Evolutionary conservation across 2,113 vertebrate species (phyloP).

Genomic region (Narcine bancroftii): DNA sequence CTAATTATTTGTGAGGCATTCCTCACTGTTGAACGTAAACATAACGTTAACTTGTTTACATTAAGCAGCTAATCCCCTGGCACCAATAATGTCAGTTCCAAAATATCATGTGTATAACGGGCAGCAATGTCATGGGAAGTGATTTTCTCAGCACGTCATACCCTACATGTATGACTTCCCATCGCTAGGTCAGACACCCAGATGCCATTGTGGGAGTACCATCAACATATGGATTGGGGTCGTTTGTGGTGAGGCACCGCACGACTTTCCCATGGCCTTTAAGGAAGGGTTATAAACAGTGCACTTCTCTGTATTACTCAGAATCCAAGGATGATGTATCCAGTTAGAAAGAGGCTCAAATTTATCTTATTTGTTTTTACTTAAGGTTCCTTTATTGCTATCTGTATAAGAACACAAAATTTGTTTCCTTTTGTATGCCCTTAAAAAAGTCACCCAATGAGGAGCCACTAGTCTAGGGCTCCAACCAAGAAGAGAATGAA

Average conservation of each 20-base stretch:
- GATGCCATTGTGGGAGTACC: too few species aligned
- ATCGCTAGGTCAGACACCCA: not conserved
- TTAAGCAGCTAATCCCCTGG: not conserved
- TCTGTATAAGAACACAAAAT: too few species aligned
- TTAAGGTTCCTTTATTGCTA: too few species aligned
- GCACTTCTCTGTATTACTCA: not conserved
- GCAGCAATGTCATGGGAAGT: not conserved
- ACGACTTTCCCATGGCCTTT: not conserved
- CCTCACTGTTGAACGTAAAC: not conserved
- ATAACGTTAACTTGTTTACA: not conserved
- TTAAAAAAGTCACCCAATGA: too few species aligned
- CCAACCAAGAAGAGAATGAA: too few species aligned
- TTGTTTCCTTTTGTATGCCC: too few species aligned
- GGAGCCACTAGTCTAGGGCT: too few species aligned
- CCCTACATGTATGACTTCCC: not conserved
- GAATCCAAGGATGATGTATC: too few species aligned
- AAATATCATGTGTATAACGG: not conserved
- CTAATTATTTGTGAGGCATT: not conserved
- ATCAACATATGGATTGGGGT: not conserved
- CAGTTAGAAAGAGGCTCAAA: too few species aligned
- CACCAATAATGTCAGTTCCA: not conserved
- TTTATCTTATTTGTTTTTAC: too few species aligned
- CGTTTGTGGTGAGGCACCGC: not conserved
- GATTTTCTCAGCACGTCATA: too few species aligned
- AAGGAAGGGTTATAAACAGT: not conserved